Conservation (phyloP, 2,797 vertebrate species). For the Propithecus deckenii region DNA sequence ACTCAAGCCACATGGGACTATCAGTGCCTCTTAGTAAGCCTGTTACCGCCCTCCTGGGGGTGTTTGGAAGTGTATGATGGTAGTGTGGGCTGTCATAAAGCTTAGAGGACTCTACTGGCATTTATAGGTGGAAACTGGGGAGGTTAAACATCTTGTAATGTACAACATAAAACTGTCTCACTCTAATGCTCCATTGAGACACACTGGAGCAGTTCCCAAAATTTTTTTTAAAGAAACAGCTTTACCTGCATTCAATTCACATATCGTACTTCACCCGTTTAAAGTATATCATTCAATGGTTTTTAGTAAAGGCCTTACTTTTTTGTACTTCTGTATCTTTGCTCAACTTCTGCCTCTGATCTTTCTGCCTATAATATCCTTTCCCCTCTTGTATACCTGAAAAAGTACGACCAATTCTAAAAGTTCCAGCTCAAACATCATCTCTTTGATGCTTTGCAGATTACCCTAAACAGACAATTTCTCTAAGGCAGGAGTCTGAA, state of each 20-base stretch:
- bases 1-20: background rate
- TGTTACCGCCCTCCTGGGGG: background rate
- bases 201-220: background rate
- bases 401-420: background rate
- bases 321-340: background rate
- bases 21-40: background rate
- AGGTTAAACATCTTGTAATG: background rate
- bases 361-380: background rate
- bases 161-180: background rate
- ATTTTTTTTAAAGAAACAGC: background rate
- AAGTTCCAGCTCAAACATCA: slow-evolving; percentile 5
- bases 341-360: background rate
- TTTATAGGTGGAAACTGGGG: background rate
- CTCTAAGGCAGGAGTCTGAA: background rate
- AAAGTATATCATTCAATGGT: background rate
- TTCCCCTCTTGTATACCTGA: background rate
- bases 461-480: background rate
- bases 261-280: background rate
- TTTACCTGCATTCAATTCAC: background rate
- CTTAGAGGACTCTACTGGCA: background rate
- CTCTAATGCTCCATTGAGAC: background rate
- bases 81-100: background rate
- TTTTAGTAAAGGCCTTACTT: background rate
- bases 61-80: background rate
- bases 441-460: background rate